These are phyloP conservation scores for Diplodus sargus DNA, from an alignment of 2,797 vertebrate species.

Conservation along the genomic window DNA sequence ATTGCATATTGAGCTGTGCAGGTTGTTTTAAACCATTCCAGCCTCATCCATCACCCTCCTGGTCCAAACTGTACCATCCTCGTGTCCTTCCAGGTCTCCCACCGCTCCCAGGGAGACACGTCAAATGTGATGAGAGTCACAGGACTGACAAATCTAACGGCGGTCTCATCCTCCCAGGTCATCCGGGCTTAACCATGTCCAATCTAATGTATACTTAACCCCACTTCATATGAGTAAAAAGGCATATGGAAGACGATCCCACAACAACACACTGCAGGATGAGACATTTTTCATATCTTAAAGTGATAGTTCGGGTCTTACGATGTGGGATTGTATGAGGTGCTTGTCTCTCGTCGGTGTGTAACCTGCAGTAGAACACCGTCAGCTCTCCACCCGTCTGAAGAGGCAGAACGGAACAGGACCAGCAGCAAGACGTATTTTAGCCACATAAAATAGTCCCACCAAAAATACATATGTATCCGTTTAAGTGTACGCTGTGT, in stretches of 20 bases:
- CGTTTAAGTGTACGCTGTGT: no score
- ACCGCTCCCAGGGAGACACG: not conserved
- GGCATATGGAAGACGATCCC: not conserved
- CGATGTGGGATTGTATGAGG: no score
- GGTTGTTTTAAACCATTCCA: conserved; percentile 22
- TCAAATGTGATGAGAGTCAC: conserved; percentile 8
- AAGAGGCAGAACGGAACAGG: no score
- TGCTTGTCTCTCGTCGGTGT: no score
- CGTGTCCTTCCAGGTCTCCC: not conserved
- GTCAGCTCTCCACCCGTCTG: no score
- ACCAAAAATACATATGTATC: no score
- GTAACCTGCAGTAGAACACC: no score
- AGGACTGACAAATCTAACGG: not conserved
- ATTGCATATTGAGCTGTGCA: not conserved
- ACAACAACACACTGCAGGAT: not conserved
- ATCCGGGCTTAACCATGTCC: not conserved
- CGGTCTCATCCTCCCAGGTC: not conserved
- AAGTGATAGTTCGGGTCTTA: not conserved
- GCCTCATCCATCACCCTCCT: conserved; percentile 20
- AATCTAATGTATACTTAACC: not conserved
- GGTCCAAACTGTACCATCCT: not conserved
- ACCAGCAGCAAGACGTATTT: no score
- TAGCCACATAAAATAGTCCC: no score
- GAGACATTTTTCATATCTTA: not conserved
- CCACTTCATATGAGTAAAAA: not conserved